Percentiles rank a stretch among this genome's conserved stretches.
Conservation (phyloP, 2,113 vertebrate species). For the Lonchura striata region DNA sequence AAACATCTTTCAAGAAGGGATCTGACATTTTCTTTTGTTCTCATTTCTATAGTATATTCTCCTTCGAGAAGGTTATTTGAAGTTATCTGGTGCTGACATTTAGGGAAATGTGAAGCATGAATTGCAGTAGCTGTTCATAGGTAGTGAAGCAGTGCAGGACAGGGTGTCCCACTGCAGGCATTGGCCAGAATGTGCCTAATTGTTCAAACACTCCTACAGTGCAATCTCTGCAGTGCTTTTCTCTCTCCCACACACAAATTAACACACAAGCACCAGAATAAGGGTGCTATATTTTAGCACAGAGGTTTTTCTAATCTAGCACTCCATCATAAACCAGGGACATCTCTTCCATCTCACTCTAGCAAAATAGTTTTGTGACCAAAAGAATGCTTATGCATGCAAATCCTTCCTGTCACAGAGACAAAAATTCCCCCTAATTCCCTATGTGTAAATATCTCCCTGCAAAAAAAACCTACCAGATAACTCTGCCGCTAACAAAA, state of each 20-base stretch:
- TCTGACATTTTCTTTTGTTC: conserved; percentile 59
- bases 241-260: not conserved
- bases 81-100: conserved; percentile 51
- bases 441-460: not conserved
- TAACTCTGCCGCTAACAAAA: not conserved
- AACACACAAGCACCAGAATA: not conserved
- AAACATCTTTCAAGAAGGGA: conserved; percentile 1
- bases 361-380: not conserved
- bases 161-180: not conserved
- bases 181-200: not conserved
- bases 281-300: not conserved
- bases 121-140: conserved; percentile 34
- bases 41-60: conserved; percentile 33
- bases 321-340: not conserved
- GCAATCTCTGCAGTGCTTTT: not conserved
- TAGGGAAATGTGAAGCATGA: conserved; percentile 34
- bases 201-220: not conserved
- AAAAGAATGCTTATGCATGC: not conserved
- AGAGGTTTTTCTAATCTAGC: not conserved
- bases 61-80: conserved; percentile 21
- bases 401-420: not conserved
- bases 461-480: not conserved
- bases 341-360: not conserved
- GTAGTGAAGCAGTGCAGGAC: not conserved
- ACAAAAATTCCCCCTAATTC: not conserved